phyloP scores from a whole-genome alignment of 1,140 invertebrate species.

The Dendrolimus kikuchii region DNA sequence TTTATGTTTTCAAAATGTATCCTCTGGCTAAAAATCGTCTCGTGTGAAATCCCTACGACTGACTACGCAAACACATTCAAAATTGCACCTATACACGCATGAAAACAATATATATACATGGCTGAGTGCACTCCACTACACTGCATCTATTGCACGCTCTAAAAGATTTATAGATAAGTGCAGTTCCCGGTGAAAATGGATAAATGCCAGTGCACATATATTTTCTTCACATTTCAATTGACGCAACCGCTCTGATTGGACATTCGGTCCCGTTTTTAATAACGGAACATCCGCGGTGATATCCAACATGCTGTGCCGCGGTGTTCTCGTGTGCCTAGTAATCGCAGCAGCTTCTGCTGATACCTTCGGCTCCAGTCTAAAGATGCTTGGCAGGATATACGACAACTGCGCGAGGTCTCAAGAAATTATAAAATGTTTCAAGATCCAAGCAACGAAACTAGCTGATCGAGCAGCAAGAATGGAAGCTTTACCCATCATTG shows the following conservation, averaged over 20 bases:
- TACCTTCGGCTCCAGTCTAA: slow-evolving; percentile 48
- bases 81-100: background rate
- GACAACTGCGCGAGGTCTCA: slow-evolving; percentile 74
- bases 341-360: slow-evolving; percentile 35
- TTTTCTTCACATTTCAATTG: slow-evolving; percentile 67
- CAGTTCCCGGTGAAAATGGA: slow-evolving; percentile 72
- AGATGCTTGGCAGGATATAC: slow-evolving; percentile 73
- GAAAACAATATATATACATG: background rate
- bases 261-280: slow-evolving; percentile 31
- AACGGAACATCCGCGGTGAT: slow-evolving; percentile 34
- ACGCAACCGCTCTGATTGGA: slow-evolving; percentile 58
- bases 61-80: background rate
- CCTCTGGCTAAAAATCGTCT: no score
- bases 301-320: slow-evolving; percentile 50
- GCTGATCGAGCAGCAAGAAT: slow-evolving; percentile 76
- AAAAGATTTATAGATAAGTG: slow-evolving; percentile 73
- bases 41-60: no score
- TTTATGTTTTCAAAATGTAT: no score
- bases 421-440: slow-evolving; percentile 78
- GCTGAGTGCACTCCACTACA: slow-evolving; percentile 32
- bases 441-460: slow-evolving; percentile 77
- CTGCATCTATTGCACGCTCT: slow-evolving; percentile 72
- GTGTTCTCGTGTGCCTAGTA: slow-evolving; percentile 47
- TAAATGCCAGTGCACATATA: slow-evolving; percentile 69
- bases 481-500: slow-evolving; percentile 75